phyloP scores from a whole-genome alignment of 2,888 invertebrate genomes.

The Alloplasta piceator region DNA sequence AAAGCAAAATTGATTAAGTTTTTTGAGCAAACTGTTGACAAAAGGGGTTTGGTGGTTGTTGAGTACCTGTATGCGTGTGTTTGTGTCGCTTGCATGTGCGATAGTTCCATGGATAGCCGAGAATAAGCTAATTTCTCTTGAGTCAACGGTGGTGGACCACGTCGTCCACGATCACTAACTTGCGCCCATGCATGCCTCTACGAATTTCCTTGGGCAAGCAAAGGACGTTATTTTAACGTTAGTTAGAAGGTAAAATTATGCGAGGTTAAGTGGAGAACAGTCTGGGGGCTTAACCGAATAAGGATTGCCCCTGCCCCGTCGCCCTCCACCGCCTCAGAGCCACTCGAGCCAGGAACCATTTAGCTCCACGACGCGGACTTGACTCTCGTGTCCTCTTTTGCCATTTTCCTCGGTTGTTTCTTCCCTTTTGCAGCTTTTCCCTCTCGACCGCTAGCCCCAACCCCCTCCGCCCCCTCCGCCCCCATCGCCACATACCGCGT shows the following conservation, averaged over 20 bases:
- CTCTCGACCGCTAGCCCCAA: neutral
- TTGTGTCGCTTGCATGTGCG: too few species aligned
- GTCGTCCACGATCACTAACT: neutral
- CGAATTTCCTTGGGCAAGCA: slow-evolving; percentile 75
- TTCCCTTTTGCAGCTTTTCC: neutral
- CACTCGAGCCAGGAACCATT: slow-evolving; percentile 71
- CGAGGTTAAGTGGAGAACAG: slow-evolving; percentile 78
- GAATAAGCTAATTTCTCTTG: neutral
- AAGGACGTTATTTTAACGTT: slow-evolving; percentile 75
- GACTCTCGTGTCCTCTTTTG: slow-evolving; percentile 3
- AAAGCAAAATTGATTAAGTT: too few species aligned
- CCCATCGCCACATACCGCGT: slow-evolving; percentile 41
- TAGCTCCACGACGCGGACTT: slow-evolving; percentile 52
- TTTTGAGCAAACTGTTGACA: too few species aligned
- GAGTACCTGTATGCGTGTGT: too few species aligned
- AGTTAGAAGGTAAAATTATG: slow-evolving; percentile 79
- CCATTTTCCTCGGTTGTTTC: neutral
- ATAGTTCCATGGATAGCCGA: neutral
- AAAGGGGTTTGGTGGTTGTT: too few species aligned
- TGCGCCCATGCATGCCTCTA: neutral
- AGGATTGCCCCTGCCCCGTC: slow-evolving; percentile 65
- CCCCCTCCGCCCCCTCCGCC: neutral
- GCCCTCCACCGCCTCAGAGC: slow-evolving; percentile 31
- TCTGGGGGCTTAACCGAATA: slow-evolving; percentile 77
- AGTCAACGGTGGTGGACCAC: slow-evolving; percentile 1